Base-by-base conservation (phyloP, 2,888 invertebrate species). In the Empis livida region DNA sequence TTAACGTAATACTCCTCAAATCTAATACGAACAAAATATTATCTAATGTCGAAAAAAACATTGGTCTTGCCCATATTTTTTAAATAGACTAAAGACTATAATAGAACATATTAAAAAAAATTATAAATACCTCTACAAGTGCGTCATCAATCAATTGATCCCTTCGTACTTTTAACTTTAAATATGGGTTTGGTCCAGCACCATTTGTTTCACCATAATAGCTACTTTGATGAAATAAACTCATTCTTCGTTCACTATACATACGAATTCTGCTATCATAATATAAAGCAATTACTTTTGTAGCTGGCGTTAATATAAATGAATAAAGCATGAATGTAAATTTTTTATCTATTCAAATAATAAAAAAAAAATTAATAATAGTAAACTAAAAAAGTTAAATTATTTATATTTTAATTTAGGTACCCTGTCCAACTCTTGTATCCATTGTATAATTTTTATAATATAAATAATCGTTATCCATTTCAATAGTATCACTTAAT, bases 221-320 rank as follows among this genome's bases (percentile, higher is more conserved):
- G 15, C 84, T 84, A 60, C 92, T 85, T 42, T 65, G 55, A 1
- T 65, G 62, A 56, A 91, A 73, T 57, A 92, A 73, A 59, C 91
- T 90, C 61, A 88, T 81, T 55, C 93, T 77, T 43, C 94, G 74
- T 70, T 94, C 93, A 51, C 87, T 88, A 68, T 89, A 89, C 95
- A 95, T 95, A 47, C 92, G 78, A 67, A 95, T 90, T 48, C 93
- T 79, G 69, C 92, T 94, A 71, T 95, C 95, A 65, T 88, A 93
- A 71, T 92, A 94, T 53, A 95, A 72, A 0, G 90, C 91, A 55
- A 90, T 77, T 4, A 89, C 88, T 72, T 94, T 94, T 9, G 90
- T 91, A 10, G 92, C 89, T 11, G 92, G 88, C 30, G 90, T 92
- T 52, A 95, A 71, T 54, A 95, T 84, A 70, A 93, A 94, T 41